Conservation (phyloP, 2,888 invertebrate genomes). For the Anoplius nigerrimus region DNA sequence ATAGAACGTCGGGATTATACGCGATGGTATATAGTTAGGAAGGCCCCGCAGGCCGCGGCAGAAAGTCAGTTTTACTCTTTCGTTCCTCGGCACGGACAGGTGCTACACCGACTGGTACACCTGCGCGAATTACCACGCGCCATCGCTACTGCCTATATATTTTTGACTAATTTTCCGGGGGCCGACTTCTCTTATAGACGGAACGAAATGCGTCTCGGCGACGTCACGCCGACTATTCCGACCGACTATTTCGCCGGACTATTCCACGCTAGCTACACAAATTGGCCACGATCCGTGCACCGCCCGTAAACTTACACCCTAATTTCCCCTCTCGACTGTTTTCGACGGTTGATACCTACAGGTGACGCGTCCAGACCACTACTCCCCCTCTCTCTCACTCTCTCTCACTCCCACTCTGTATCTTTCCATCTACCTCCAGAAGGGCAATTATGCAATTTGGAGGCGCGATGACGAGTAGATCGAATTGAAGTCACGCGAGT, state of each 20-base stretch:
- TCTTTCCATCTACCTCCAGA: not conserved
- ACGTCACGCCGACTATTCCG: not conserved
- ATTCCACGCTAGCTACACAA: no score
- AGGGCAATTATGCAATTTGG: no score
- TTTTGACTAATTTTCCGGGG: conserved; percentile 22
- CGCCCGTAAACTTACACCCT: no score
- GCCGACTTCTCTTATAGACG: not conserved
- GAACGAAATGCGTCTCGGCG: conserved; percentile 2
- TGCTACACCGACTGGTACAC: conserved; percentile 30
- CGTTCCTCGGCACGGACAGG: conserved; percentile 12
- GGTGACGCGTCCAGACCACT: no score
- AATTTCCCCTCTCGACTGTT: no score
- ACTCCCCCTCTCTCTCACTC: not conserved
- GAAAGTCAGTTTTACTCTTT: conserved; percentile 23
- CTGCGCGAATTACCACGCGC: conserved; percentile 55
- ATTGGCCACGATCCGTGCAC: no score
- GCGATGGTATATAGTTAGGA: no score
- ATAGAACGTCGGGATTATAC: no score
- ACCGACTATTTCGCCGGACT: no score
- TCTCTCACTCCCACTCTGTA: not conserved
- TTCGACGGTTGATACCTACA: no score
- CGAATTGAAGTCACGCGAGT: no score
- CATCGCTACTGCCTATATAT: conserved; percentile 25
- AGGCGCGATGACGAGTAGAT: no score
- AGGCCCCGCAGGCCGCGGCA: conserved; percentile 30